These are phyloP conservation scores for Drosophila sproati DNA, from an alignment of 1,140 invertebrate genomes.

Conservation along the genomic window DNA sequence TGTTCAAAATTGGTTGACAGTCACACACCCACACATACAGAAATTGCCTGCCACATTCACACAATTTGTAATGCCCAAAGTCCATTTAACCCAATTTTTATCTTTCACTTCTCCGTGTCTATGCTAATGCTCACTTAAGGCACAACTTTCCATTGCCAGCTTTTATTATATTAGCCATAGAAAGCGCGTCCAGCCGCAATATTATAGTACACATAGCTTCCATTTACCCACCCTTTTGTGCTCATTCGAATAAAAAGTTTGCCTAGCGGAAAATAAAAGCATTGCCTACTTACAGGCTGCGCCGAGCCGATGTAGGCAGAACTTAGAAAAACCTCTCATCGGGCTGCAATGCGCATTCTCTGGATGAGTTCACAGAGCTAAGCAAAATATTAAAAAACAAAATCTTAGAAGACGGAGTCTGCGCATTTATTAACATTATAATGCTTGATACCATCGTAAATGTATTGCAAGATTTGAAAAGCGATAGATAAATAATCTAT, in stretches of 20 bases:
- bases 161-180: constrained; percentile 35
- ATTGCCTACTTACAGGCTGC: constrained; percentile 60
- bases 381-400: neutral
- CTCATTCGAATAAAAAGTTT: constrained; percentile 12
- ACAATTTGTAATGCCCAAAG: constrained; percentile 55
- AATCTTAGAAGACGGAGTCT: neutral
- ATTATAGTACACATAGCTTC: constrained; percentile 41
- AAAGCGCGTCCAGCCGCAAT: constrained; percentile 61
- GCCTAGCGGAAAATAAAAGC: constrained; percentile 34
- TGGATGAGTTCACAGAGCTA: neutral
- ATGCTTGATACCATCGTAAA: neutral
- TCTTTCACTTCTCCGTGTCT: constrained; percentile 7
- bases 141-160: constrained; percentile 56
- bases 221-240: neutral
- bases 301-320: constrained; percentile 36
- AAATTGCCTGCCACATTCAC: constrained; percentile 39
- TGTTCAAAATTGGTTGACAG: constrained; percentile 14
- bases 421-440: neutral
- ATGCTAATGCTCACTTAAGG: constrained; percentile 40
- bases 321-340: neutral
- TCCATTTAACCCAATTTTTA: constrained; percentile 43
- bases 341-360: neutral
- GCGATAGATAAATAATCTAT: too few species aligned
- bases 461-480: neutral
- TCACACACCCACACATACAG: constrained; percentile 16